phyloP scores from a whole-genome alignment of 2,113 vertebrate genomes.

The Rhizomys pruinosus region DNA sequence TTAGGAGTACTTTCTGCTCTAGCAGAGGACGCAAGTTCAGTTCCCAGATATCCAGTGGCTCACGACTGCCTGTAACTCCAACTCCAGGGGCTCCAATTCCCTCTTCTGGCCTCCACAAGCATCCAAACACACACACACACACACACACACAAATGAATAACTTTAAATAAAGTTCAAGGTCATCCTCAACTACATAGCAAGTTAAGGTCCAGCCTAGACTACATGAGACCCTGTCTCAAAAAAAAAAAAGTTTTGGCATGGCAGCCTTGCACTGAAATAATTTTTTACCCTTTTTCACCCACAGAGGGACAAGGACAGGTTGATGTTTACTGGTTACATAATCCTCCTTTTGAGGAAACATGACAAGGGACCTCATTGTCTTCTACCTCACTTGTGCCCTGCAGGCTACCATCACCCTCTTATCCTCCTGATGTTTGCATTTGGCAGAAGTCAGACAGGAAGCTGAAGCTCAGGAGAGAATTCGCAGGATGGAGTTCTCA shows the following conservation, averaged over 20 bases:
- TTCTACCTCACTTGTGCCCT: neutral
- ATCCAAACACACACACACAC: too few relatives aligned
- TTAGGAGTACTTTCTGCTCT: too few relatives aligned
- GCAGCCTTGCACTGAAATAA: neutral
- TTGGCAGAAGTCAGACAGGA: neutral
- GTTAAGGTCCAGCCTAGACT: neutral
- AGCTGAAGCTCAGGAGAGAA: neutral
- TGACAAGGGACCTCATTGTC: too few relatives aligned
- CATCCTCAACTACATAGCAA: neutral
- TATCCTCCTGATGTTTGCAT: constrained; percentile 9
- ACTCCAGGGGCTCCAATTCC: too few relatives aligned
- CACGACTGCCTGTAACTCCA: too few relatives aligned
- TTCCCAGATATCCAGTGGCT: too few relatives aligned
- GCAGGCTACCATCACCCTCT: neutral
- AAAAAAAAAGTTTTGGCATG: neutral
- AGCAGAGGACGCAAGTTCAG: too few relatives aligned
- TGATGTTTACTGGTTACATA: neutral
- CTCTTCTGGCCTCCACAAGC: too few relatives aligned
- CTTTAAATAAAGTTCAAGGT: neutral
- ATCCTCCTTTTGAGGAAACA: neutral
- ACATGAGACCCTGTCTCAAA: neutral
- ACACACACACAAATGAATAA: too few relatives aligned
- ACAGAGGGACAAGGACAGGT: neutral
- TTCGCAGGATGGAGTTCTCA: neutral
- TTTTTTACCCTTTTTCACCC: neutral